These are phyloP conservation scores for Meloidogyne floridensis DNA, from an alignment of 1,140 invertebrate genomes.

Conservation along the genomic window DNA sequence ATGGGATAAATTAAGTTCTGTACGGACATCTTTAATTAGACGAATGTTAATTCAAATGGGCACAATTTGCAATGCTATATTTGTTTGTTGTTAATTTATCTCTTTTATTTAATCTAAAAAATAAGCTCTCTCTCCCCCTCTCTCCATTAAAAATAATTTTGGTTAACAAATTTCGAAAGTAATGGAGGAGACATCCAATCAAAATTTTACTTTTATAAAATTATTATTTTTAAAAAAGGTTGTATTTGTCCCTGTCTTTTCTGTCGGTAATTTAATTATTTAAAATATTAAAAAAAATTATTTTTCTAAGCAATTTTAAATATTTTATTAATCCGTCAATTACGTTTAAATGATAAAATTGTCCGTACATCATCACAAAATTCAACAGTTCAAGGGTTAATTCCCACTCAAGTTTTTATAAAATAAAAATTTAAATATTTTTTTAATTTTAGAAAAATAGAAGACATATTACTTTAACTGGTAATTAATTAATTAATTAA, in stretches of 20 bases:
- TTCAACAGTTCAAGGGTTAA: conserved; percentile 43
- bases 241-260: conserved; percentile 62
- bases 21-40: conserved; percentile 40
- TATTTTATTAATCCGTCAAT: conserved; percentile 52
- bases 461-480: conserved; percentile 52
- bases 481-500: background rate
- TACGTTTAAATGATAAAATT: conserved; percentile 46
- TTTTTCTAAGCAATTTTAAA: conserved; percentile 49
- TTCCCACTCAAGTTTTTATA: conserved; percentile 41
- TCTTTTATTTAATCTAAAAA: too few species aligned
- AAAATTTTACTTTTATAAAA: too few species aligned
- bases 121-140: too few species aligned
- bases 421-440: conserved; percentile 27
- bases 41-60: conserved; percentile 54
- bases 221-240: conserved; percentile 35
- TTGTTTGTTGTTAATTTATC: conserved; percentile 45
- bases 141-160: too few species aligned
- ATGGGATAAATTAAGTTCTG: conserved; percentile 17
- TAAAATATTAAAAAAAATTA: background rate
- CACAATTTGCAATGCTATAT: conserved; percentile 60
- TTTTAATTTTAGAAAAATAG: conserved; percentile 48
- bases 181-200: too few species aligned
- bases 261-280: conserved; percentile 36
- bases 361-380: conserved; percentile 40
- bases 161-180: too few species aligned